These are phyloP conservation scores for Dynastes grantii DNA, from an alignment of 2,888 invertebrate species.

Conservation along the genomic window DNA sequence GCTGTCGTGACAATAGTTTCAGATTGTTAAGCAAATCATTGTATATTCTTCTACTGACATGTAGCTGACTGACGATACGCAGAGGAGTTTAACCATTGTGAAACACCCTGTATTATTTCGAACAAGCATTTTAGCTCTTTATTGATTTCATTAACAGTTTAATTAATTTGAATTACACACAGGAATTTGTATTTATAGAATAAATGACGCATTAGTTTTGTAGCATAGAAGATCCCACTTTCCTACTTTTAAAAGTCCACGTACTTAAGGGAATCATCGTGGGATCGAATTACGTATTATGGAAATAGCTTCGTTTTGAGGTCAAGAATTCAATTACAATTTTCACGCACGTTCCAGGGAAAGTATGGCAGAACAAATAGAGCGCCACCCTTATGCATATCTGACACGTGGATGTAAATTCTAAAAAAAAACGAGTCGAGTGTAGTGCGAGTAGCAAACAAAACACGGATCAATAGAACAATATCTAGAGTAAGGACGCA, in stretches of 20 bases:
- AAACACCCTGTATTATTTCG: too few relatives aligned
- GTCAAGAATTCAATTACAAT: conserved; percentile 41
- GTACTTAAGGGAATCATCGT: neutral
- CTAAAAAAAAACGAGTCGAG: conserved; percentile 25
- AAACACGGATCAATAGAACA: conserved; percentile 41
- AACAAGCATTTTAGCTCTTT: too few relatives aligned
- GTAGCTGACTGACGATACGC: too few relatives aligned
- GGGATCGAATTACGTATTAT: conserved; percentile 1
- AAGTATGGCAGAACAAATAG: conserved; percentile 1
- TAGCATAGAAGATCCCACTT: neutral
- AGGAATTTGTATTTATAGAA: too few relatives aligned
- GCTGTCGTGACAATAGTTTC: too few relatives aligned
- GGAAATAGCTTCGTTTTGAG: neutral
- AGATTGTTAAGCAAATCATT: too few relatives aligned
- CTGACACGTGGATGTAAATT: conserved; percentile 45
- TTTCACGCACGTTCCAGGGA: conserved; percentile 34
- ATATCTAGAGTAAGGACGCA: conserved; percentile 43
- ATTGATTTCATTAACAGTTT: too few relatives aligned
- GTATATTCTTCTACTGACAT: too few relatives aligned
- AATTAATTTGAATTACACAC: too few relatives aligned
- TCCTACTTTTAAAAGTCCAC: conserved; percentile 1
- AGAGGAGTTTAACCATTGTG: too few relatives aligned
- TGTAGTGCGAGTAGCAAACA: conserved; percentile 28
- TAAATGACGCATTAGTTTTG: too few relatives aligned
- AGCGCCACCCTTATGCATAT: conserved; percentile 21